These are phyloP conservation scores for Trichechus manatus DNA, from an alignment of 2,113 vertebrate species.

Conservation along the genomic window DNA sequence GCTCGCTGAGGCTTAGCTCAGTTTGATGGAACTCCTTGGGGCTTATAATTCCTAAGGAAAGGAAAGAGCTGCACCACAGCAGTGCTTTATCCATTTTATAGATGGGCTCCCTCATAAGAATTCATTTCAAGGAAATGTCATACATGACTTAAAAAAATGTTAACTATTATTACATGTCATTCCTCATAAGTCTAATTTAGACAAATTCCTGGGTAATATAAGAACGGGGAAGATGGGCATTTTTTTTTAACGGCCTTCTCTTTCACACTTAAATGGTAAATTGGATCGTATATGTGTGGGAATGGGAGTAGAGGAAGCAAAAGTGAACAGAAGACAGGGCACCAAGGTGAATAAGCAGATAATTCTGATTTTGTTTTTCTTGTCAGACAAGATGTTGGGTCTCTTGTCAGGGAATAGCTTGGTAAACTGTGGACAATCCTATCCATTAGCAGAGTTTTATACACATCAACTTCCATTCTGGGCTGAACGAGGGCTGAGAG, in stretches of 20 bases:
- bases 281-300: neutral
- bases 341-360: neutral
- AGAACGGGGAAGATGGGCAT: neutral
- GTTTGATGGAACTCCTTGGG: neutral
- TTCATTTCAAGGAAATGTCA: neutral
- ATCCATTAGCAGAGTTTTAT: slow-evolving; percentile 57
- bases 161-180: neutral
- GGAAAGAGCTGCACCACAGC: neutral
- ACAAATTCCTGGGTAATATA: neutral
- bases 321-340: neutral
- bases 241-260: neutral
- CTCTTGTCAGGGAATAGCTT: neutral
- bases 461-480: neutral
- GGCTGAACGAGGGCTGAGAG: slow-evolving; percentile 22
- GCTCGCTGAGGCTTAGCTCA: neutral
- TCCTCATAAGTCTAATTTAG: neutral
- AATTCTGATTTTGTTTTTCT: slow-evolving; percentile 60
- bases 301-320: slow-evolving; percentile 15
- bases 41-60: neutral
- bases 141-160: neutral
- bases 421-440: neutral
- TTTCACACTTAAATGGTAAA: neutral
- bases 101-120: neutral
- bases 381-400: slow-evolving; percentile 28
- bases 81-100: neutral